Conservation (phyloP, 2,113 vertebrate genomes). For the Nannobrachium achirus region DNA sequence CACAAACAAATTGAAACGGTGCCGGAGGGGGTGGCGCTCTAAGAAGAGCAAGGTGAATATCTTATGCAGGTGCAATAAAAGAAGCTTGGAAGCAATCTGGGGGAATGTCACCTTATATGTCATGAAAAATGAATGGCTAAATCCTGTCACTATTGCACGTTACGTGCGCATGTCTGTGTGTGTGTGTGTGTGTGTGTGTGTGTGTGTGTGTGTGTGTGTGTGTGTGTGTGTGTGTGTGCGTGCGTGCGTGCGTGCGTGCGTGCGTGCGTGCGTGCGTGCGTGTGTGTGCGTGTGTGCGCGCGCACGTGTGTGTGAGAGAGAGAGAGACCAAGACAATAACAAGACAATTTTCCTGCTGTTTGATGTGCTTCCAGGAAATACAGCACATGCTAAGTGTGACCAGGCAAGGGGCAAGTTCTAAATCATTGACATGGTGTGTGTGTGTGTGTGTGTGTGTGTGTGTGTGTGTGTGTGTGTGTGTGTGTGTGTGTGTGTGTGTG, state of each 20-base stretch:
- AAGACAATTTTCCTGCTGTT: slow-evolving; percentile 1
- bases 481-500: background rate
- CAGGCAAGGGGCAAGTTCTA: background rate
- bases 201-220: slow-evolving; percentile 11
- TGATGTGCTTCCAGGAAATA: slow-evolving; percentile 2
- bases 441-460: background rate
- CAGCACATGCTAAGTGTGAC: slow-evolving; percentile 16
- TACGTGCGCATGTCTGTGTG: background rate
- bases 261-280: background rate
- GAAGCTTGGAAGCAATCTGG: slow-evolving; percentile 43
- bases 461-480: background rate
- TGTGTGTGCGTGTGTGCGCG: background rate
- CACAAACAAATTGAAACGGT: slow-evolving; percentile 39
- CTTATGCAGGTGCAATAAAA: slow-evolving; percentile 43
- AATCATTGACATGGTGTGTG: slow-evolving; percentile 27
- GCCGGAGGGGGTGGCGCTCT: slow-evolving; percentile 38
- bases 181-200: background rate
- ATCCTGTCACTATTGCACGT: slow-evolving; percentile 7
- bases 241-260: too few relatives aligned
- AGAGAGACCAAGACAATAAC: too few relatives aligned
- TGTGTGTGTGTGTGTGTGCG: too few relatives aligned
- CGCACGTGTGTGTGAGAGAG: background rate
- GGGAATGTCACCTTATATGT: slow-evolving; percentile 63
- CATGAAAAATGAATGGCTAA: slow-evolving; percentile 51
- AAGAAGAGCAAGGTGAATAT: slow-evolving; percentile 25